Percentiles rank a stretch among this genome's conserved stretches.
Conservation (phyloP, 1,140 invertebrate genomes). For the Drosophila arawakana region DNA sequence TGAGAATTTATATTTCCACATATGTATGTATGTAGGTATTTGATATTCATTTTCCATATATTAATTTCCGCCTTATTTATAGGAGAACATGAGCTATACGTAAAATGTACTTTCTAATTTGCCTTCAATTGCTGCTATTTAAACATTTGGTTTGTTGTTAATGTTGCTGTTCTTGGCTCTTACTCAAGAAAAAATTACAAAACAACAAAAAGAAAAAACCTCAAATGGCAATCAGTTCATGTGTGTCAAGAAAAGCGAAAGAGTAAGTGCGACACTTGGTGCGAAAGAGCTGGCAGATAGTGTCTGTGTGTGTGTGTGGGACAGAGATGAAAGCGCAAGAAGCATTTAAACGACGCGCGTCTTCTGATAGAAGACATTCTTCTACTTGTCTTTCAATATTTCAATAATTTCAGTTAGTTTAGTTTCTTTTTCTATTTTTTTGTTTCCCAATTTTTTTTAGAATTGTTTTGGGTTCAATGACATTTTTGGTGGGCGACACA, state of each 20-base stretch:
- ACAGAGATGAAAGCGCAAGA: conserved; percentile 14
- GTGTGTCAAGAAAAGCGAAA: conserved; percentile 57
- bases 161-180: conserved; percentile 30
- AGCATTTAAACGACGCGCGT: conserved; percentile 28
- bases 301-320: no score
- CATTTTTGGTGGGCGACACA: conserved; percentile 53
- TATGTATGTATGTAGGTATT: neutral
- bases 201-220: conserved; percentile 8
- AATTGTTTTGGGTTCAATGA: conserved; percentile 61
- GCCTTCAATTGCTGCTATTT: conserved; percentile 24
- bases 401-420: conserved; percentile 65
- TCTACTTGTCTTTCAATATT: conserved; percentile 59
- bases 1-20: neutral
- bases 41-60: neutral
- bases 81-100: no score
- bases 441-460: neutral
- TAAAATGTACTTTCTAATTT: neutral
- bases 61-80: neutral
- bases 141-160: conserved; percentile 15
- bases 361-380: conserved; percentile 41
- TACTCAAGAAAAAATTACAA: conserved; percentile 9
- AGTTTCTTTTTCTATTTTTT: conserved; percentile 1
- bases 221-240: conserved; percentile 55
- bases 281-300: conserved; percentile 7
- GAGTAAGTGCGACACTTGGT: conserved; percentile 28